Percentiles rank a stretch among this genome's conserved stretches.
These are phyloP conservation scores for Dascyllus trimaculatus DNA, from an alignment of 2,113 vertebrate genomes.

Conservation along the genomic window DNA sequence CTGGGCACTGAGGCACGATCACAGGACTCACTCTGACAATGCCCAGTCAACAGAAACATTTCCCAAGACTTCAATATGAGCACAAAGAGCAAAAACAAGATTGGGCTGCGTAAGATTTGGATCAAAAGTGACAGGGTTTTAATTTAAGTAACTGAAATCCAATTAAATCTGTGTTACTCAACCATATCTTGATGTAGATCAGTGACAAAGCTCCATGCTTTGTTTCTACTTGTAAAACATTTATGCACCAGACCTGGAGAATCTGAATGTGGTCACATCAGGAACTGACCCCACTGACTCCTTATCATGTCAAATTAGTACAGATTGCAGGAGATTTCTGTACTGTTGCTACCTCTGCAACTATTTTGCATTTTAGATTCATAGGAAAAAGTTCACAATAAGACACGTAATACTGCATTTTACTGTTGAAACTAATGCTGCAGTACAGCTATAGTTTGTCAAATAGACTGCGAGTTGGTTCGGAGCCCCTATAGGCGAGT, in stretches of 20 bases:
- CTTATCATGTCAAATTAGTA: not conserved
- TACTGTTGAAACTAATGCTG: not conserved
- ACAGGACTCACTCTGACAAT: slow-evolving; percentile 42
- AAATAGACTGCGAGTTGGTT: not conserved
- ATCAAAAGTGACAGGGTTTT: slow-evolving; percentile 50
- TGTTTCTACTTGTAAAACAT: slow-evolving; percentile 33
- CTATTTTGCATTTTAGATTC: no score
- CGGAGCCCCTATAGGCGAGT: no score
- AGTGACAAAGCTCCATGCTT: slow-evolving; percentile 32
- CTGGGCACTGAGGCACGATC: slow-evolving; percentile 39
- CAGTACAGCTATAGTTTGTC: not conserved
- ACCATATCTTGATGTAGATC: slow-evolving; percentile 29
- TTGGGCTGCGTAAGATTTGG: slow-evolving; percentile 36
- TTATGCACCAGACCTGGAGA: slow-evolving; percentile 3
- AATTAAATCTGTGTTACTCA: slow-evolving; percentile 54
- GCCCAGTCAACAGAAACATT: slow-evolving; percentile 57
- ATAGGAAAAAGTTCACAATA: not conserved
- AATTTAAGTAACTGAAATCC: slow-evolving; percentile 52
- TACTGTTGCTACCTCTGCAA: no score
- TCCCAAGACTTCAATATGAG: slow-evolving; percentile 45
- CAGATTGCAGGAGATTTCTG: no score
- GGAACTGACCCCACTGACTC: slow-evolving; percentile 9
- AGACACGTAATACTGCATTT: not conserved
- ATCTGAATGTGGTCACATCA: slow-evolving; percentile 12
- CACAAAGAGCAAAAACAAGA: slow-evolving; percentile 54